phyloP scores from a whole-genome alignment of 2,888 invertebrate species.

The Aspidapion aeneum region DNA sequence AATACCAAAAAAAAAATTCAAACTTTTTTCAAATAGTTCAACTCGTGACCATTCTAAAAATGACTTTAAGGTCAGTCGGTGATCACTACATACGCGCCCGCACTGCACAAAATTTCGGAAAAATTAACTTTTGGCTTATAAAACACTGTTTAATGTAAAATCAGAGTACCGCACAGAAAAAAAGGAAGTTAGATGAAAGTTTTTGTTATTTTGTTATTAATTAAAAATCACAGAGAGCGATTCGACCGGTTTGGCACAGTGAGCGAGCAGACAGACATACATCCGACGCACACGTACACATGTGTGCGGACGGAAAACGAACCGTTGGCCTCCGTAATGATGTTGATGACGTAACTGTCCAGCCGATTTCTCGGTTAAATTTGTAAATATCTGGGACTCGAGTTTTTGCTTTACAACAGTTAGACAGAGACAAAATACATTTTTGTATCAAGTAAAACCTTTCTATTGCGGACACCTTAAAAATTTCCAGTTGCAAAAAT shows the following conservation, averaged over 20 bases:
- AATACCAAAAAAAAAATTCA: background rate
- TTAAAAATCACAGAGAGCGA: constrained; percentile 2
- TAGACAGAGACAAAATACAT: no score
- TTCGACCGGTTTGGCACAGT: constrained; percentile 1
- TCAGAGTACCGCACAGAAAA: no score
- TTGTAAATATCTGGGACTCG: constrained; percentile 47
- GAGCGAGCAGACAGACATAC: background rate
- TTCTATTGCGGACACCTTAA: no score
- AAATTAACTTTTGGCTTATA: no score
- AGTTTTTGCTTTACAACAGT: no score
- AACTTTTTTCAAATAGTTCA: background rate
- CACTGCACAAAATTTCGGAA: background rate
- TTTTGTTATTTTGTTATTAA: background rate
- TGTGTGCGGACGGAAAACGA: constrained; percentile 20
- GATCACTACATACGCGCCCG: background rate
- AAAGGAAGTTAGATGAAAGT: no score
- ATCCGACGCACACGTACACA: constrained; percentile 22
- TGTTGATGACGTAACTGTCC: constrained; percentile 36
- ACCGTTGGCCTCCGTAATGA: constrained; percentile 27
- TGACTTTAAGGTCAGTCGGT: background rate
- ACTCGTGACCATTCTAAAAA: background rate
- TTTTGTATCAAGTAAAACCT: no score
- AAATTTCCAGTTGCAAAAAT: no score
- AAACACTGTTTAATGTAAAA: no score
- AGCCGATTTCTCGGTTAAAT: constrained; percentile 44